These are phyloP conservation scores for Lepisosteus oculatus DNA, from an alignment of 2,113 vertebrate genomes.

Conservation along the genomic window DNA sequence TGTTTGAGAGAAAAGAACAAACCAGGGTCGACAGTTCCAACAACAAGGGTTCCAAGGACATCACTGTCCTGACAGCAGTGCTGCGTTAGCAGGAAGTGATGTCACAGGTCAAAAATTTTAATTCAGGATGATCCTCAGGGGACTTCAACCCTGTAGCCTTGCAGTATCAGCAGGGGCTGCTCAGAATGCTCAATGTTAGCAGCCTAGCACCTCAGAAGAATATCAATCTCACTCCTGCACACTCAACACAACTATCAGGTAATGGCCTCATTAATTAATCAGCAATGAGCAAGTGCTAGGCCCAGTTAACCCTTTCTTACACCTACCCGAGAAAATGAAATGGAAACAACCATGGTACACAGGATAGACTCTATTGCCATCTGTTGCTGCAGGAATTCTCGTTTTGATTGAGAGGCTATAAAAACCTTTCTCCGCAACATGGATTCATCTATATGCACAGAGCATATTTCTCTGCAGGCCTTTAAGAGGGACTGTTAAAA, in stretches of 20 bases:
- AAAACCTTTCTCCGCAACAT: conserved; percentile 50
- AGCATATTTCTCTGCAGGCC: background rate
- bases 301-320: conserved; percentile 23
- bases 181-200: conserved; percentile 40
- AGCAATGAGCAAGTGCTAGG: conserved; percentile 16
- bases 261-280: conserved; percentile 43
- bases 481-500: conserved; percentile 34
- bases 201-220: conserved; percentile 42
- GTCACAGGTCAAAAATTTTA: conserved; percentile 55
- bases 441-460: conserved; percentile 39
- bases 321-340: background rate
- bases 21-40: conserved; percentile 25
- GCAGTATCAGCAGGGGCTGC: conserved; percentile 43
- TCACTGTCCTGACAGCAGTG: conserved; percentile 42
- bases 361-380: conserved; percentile 22
- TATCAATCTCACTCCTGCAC: conserved; percentile 45
- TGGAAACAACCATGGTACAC: background rate
- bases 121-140: conserved; percentile 38
- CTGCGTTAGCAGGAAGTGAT: conserved; percentile 55
- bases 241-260: conserved; percentile 20
- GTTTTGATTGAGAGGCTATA: conserved; percentile 52
- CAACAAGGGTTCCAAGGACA: conserved; percentile 42
- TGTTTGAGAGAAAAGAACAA: conserved; percentile 40
- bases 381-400: conserved; percentile 28
- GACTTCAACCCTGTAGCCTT: conserved; percentile 42